Conservation (phyloP, 2,797 vertebrate species). For the Phataginus tetradactyla region DNA sequence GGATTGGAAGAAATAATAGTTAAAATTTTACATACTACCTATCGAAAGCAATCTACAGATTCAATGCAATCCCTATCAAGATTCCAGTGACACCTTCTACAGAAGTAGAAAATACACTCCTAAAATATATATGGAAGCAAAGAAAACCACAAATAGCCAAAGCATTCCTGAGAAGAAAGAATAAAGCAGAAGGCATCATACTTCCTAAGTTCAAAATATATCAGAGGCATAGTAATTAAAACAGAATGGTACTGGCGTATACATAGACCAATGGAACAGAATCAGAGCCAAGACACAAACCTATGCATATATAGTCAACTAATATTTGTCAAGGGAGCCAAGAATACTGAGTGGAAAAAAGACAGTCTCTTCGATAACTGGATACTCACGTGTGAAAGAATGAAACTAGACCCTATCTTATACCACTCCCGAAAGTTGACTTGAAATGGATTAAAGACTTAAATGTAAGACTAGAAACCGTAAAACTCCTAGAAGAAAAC, state of each 20-base stretch:
- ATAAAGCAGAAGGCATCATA: neutral
- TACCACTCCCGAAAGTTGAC: neutral
- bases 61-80: neutral
- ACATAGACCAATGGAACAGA: too few relatives aligned
- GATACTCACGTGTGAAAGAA: neutral
- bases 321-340: neutral
- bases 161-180: neutral
- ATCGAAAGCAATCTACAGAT: neutral
- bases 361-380: neutral
- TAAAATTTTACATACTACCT: neutral
- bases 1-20: neutral
- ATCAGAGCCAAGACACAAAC: too few relatives aligned
- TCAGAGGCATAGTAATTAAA: neutral
- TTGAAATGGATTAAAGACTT: neutral
- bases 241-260: neutral
- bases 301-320: neutral
- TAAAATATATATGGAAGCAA: neutral
- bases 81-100: neutral
- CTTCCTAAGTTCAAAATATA: neutral
- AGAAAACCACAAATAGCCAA: neutral
- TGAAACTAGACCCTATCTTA: neutral
- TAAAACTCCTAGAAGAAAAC: neutral
- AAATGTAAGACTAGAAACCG: neutral
- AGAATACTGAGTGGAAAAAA: neutral
- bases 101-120: neutral